phyloP scores from a whole-genome alignment of 1,140 invertebrate species.

The Anagrus nilaparvatae region DNA sequence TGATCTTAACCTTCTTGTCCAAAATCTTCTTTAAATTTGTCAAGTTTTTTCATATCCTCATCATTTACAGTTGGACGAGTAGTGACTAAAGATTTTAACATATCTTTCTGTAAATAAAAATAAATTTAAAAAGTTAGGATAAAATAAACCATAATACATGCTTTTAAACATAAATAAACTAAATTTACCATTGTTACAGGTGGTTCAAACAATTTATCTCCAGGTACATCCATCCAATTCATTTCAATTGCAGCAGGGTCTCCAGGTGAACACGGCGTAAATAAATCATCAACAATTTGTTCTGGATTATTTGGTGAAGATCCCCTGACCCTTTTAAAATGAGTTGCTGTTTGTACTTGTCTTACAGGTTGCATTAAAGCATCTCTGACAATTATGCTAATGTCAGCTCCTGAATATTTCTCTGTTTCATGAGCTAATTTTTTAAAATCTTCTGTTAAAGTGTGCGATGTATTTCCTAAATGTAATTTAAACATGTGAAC shows the following conservation, averaged over 20 bases:
- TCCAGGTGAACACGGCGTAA: conserved; percentile 95
- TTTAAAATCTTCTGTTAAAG: conserved; percentile 80
- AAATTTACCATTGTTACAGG: conserved; percentile 79
- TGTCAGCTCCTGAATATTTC: conserved; percentile 97
- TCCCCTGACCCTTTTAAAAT: conserved; percentile 81
- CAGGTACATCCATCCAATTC: conserved; percentile 92
- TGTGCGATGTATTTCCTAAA: conserved; percentile 83
- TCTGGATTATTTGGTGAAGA: conserved; percentile 76
- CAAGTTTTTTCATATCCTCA: conserved; percentile 86
- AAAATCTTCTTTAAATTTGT: conserved; percentile 96
- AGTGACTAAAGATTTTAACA: conserved; percentile 82
- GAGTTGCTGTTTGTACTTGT: conserved; percentile 96
- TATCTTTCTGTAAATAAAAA: conserved; percentile 67
- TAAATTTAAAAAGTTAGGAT: background rate
- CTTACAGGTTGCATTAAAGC: conserved; percentile 98
- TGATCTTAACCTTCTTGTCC: conserved; percentile 99
- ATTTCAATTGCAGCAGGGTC: conserved; percentile 89
- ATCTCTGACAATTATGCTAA: conserved; percentile 94
- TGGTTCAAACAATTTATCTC: conserved; percentile 95
- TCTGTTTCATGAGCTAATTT: conserved; percentile 78
- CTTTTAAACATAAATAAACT: too few relatives aligned
- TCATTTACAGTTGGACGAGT: conserved; percentile 98
- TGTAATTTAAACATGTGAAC: conserved; percentile 93
- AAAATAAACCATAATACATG: too few relatives aligned
- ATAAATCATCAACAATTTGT: conserved; percentile 76